Evolutionary conservation across 2,113 vertebrate species (phyloP).

Genomic region (Dendropsophus ebraccatus): DNA sequence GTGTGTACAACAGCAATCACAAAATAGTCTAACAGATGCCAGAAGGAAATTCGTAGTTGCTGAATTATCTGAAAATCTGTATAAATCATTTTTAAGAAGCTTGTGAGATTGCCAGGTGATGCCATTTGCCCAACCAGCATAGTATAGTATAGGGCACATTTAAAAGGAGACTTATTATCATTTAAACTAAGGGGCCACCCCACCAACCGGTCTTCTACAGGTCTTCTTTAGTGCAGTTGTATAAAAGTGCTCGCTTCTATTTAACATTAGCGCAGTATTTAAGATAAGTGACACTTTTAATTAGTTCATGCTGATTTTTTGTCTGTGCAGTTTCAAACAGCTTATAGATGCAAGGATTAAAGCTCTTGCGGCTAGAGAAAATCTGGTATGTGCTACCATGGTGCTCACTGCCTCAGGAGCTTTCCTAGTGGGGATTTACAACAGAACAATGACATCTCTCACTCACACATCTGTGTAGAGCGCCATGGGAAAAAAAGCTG

Average conservation of each 20-base stretch:
- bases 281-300: not conserved
- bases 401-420: slow-evolving; percentile 14
- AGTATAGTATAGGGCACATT: no score
- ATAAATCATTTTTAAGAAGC: not conserved
- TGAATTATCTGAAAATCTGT: no score
- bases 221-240: not conserved
- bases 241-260: not conserved
- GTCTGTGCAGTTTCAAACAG: not conserved
- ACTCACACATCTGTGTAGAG: slow-evolving; percentile 19
- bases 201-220: no score
- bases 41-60: no score
- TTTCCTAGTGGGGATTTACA: not conserved
- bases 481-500: not conserved
- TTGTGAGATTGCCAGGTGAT: not conserved
- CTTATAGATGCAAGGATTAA: not conserved
- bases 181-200: no score
- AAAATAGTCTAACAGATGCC: no score
- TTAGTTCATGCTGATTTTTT: slow-evolving; percentile 8
- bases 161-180: no score
- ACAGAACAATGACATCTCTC: slow-evolving; percentile 19
- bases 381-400: slow-evolving; percentile 17
- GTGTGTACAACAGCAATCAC: no score
- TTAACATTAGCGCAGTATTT: no score
- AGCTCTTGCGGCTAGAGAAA: slow-evolving; percentile 1
- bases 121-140: not conserved